A percentile compares a stretch with the other conserved stretches of the same genome.
These are phyloP conservation scores for Ictalurus furcatus DNA, from an alignment of 2,113 vertebrate species.

Conservation along the genomic window DNA sequence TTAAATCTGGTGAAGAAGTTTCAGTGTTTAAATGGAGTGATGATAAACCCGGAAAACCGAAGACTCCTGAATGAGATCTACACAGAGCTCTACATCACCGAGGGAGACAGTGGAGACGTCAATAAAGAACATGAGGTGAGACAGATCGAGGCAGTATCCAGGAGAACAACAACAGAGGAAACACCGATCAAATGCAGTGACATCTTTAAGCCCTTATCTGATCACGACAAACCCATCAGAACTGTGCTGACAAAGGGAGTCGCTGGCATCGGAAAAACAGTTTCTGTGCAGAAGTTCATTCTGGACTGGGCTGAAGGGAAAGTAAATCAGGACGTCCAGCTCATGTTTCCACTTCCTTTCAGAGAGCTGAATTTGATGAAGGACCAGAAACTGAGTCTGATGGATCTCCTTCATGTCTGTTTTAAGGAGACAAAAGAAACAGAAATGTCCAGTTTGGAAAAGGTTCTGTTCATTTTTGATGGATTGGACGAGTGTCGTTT, in stretches of 20 bases:
- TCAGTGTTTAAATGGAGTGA: neutral
- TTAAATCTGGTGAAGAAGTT: neutral
- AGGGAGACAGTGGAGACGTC: constrained; percentile 33
- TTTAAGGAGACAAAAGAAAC: no score
- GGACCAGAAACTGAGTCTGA: no score
- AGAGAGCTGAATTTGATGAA: no score
- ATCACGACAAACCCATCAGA: no score
- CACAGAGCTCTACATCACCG: constrained; percentile 56
- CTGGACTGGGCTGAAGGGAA: no score
- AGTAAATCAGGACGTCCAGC: no score
- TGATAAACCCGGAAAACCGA: neutral
- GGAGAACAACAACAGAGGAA: neutral
- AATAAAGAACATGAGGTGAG: constrained; percentile 46
- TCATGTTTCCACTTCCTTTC: no score
- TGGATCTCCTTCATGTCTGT: no score
- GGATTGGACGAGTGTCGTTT: no score
- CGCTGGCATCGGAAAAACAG: neutral
- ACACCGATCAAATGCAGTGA: neutral
- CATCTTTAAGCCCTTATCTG: no score
- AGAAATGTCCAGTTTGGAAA: no score
- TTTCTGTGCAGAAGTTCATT: neutral
- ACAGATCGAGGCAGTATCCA: constrained; percentile 21
- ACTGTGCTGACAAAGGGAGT: neutral
- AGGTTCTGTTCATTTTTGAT: no score
- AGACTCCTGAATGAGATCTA: constrained; percentile 48